Percentiles rank a stretch among this genome's conserved stretches.
Evolutionary conservation across 1,140 invertebrate genomes (phyloP).

Genomic region (Neotoxoptera formosana): DNA sequence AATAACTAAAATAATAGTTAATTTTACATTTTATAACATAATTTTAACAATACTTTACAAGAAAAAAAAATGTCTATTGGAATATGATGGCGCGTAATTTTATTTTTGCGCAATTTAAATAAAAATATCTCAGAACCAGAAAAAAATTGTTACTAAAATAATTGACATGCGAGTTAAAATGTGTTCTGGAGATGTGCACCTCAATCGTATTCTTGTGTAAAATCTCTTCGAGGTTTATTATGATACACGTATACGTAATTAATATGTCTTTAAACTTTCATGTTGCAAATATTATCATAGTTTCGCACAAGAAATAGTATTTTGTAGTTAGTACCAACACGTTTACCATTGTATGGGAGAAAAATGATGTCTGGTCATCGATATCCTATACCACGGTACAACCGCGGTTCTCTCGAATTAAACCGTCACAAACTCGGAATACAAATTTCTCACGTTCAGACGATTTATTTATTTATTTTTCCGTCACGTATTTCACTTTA

Average conservation of each 20-base stretch:
- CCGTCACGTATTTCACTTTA: conserved; percentile 9
- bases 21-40: neutral
- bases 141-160: neutral
- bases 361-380: neutral
- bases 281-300: neutral
- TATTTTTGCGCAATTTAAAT: neutral
- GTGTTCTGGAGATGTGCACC: neutral
- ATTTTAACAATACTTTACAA: neutral
- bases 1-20: neutral
- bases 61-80: neutral
- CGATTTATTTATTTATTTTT: conserved; percentile 16
- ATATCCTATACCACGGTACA: neutral
- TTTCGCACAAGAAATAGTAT: too few species aligned
- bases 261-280: neutral
- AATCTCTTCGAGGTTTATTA: neutral
- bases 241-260: neutral
- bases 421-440: neutral
- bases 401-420: neutral
- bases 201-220: neutral
- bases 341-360: neutral
- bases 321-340: neutral
- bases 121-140: neutral
- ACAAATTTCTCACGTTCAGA: neutral
- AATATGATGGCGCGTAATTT: neutral
- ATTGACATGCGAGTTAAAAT: neutral